These are phyloP conservation scores for Prionailurus viverrinus DNA, from an alignment of 2,113 vertebrate genomes.

Conservation along the genomic window DNA sequence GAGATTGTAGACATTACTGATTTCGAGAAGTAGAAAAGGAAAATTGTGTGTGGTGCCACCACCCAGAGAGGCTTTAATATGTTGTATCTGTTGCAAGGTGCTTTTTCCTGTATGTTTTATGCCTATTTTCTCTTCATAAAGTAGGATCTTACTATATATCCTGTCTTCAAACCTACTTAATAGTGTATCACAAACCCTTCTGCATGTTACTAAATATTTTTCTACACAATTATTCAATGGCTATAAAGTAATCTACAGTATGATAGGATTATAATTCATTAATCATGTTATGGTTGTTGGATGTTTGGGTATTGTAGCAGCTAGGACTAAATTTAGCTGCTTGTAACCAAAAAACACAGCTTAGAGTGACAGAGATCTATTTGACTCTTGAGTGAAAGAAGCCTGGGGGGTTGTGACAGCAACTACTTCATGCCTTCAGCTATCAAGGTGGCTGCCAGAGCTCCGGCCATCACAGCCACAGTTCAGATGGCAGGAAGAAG, in stretches of 20 bases:
- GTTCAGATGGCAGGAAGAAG: background rate
- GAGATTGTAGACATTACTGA: background rate
- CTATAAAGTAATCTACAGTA: background rate
- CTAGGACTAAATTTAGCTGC: background rate
- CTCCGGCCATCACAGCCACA: background rate
- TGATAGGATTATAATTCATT: background rate
- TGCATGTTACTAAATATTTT: background rate
- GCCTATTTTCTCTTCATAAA: background rate
- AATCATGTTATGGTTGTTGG: background rate
- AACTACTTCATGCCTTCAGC: background rate
- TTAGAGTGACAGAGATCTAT: background rate
- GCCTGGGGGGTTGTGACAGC: too few relatives aligned
- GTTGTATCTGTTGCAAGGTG: too few relatives aligned
- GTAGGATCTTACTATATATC: background rate
- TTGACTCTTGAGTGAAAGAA: background rate
- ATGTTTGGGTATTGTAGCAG: background rate
- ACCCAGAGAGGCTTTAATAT: background rate
- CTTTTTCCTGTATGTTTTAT: background rate
- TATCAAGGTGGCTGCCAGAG: background rate
- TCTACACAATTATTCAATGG: background rate
- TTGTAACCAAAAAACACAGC: background rate
- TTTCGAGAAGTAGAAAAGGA: background rate
- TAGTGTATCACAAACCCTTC: background rate
- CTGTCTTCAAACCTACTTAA: background rate
- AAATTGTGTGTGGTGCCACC: background rate